These are phyloP conservation scores for Daktulosphaira vitifoliae DNA, from an alignment of 1,140 invertebrate species.

Conservation along the genomic window DNA sequence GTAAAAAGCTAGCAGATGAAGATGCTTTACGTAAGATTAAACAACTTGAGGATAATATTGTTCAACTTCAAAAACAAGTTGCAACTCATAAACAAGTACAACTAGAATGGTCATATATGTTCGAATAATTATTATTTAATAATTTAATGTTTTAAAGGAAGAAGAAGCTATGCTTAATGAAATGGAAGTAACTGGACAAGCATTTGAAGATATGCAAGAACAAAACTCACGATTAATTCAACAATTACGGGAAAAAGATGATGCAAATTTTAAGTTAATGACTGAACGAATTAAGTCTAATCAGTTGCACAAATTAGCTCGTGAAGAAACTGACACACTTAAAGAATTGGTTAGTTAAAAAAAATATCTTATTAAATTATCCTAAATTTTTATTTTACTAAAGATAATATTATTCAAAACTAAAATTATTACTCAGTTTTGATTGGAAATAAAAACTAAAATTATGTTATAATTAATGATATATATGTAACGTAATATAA, in stretches of 20 bases:
- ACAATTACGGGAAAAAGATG: constrained; percentile 94
- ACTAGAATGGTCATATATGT: background rate
- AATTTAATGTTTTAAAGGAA: too few relatives aligned
- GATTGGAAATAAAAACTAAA: too few relatives aligned
- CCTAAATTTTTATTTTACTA: too few relatives aligned
- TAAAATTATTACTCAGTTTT: too few relatives aligned
- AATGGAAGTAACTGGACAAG: constrained; percentile 98
- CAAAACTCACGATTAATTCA: constrained; percentile 94
- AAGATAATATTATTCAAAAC: too few relatives aligned
- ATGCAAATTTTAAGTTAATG: constrained; percentile 99
- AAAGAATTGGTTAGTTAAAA: constrained; percentile 64
- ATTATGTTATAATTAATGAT: too few relatives aligned
- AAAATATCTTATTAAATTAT: too few relatives aligned
- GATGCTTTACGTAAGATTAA: constrained; percentile 91
- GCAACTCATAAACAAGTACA: constrained; percentile 71
- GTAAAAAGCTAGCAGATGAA: constrained; percentile 87
- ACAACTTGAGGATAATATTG: constrained; percentile 84
- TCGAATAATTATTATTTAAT: background rate
- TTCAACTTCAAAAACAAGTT: constrained; percentile 71
- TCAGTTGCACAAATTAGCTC: constrained; percentile 84
- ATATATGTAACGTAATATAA: too few relatives aligned
- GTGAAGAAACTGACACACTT: constrained; percentile 87
- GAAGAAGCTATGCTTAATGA: constrained; percentile 96
- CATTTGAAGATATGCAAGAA: constrained; percentile 99
- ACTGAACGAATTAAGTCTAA: constrained; percentile 96